These are phyloP conservation scores for Euzetes globulus DNA, from an alignment of 2,888 invertebrate species.

Conservation along the genomic window DNA sequence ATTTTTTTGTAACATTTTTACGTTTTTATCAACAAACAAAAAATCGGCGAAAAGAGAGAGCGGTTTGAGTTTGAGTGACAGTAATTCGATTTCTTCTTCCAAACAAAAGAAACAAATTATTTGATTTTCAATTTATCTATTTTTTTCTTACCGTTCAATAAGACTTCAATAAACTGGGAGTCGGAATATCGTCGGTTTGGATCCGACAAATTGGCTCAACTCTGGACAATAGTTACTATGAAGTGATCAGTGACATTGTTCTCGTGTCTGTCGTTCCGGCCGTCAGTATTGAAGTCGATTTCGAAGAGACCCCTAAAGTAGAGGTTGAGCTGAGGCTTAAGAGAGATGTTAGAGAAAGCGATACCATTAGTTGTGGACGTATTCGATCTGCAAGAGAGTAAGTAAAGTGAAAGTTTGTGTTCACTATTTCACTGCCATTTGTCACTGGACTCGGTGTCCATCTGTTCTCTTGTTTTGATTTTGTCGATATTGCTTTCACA, in stretches of 20 bases:
- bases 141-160: background rate
- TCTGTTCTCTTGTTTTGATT: conserved; percentile 5
- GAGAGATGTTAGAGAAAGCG: background rate
- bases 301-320: conserved; percentile 34
- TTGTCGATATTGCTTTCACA: background rate
- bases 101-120: too few relatives aligned
- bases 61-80: too few relatives aligned
- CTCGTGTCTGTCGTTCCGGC: conserved; percentile 35
- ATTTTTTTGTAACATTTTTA: background rate
- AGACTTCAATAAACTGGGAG: conserved; percentile 36
- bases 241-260: conserved; percentile 34
- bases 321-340: conserved; percentile 32
- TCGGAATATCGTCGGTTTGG: conserved; percentile 33
- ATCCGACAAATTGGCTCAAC: conserved; percentile 25
- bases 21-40: background rate
- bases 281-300: conserved; percentile 37
- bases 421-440: conserved; percentile 11
- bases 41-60: too few relatives aligned
- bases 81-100: too few relatives aligned
- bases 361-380: conserved; percentile 25
- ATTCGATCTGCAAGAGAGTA: conserved; percentile 20
- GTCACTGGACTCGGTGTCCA: background rate
- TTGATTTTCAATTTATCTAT: background rate
- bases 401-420: conserved; percentile 22
- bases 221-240: conserved; percentile 18